Conservation (phyloP, 2,113 vertebrate genomes). For the Macrotis lagotis region DNA sequence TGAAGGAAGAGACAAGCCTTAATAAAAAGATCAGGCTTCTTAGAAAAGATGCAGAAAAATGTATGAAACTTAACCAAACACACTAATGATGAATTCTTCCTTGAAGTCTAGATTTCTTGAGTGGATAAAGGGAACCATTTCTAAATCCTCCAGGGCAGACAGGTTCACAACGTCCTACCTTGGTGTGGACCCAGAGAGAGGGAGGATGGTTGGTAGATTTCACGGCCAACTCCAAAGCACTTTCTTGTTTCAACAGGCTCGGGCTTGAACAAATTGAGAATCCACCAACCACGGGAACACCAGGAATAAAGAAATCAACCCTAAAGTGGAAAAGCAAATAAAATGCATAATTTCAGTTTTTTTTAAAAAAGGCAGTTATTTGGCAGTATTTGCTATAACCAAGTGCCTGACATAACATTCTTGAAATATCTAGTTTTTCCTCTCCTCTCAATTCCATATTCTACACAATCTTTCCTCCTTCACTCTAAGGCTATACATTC, state of each 20-base stretch:
- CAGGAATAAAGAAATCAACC: constrained; percentile 97
- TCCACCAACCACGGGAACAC: constrained; percentile 91
- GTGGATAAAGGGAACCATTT: background rate
- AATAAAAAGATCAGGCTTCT: background rate
- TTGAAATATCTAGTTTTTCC: background rate
- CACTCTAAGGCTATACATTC: background rate
- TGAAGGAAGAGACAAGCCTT: background rate
- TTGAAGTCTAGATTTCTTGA: background rate
- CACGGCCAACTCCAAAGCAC: constrained; percentile 92
- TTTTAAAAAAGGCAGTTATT: constrained; percentile 1
- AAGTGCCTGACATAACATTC: background rate
- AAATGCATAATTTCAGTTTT: constrained; percentile 9
- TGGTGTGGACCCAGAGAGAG: constrained; percentile 93
- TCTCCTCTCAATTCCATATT: background rate
- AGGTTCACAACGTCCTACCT: constrained; percentile 80
- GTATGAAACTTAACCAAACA: background rate
- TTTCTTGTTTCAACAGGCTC: constrained; percentile 88
- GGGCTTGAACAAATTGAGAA: constrained; percentile 98
- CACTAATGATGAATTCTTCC: background rate
- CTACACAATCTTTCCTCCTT: background rate
- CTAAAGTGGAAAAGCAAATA: constrained; percentile 80
- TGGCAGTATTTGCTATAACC: constrained; percentile 8
- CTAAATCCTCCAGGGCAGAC: background rate
- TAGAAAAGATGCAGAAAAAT: background rate
- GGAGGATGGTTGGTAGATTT: constrained; percentile 92